A percentile compares a stretch with the other conserved stretches of the same genome.
These are phyloP conservation scores for Gambusia yucatana DNA, from an alignment of 2,797 vertebrate genomes.

Conservation along the genomic window DNA sequence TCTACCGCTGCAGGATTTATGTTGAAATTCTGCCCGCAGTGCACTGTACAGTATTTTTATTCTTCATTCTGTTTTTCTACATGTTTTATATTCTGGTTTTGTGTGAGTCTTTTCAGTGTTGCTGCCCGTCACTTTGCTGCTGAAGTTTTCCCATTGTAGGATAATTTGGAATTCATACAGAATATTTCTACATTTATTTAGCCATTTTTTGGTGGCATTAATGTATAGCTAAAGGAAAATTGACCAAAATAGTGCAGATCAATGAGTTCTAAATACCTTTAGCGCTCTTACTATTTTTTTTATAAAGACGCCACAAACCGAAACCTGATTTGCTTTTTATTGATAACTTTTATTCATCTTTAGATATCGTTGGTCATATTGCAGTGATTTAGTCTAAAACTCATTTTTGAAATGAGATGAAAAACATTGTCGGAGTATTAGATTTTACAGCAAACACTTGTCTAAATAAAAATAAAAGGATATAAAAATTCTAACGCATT, in stretches of 20 bases:
- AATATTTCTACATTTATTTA: not conserved
- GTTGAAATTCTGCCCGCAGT: no score
- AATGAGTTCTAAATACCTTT: not conserved
- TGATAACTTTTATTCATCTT: not conserved
- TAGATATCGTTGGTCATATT: not conserved
- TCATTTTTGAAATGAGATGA: not conserved
- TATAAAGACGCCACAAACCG: not conserved
- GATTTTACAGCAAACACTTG: not conserved
- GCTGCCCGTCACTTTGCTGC: no score
- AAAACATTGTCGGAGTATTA: not conserved
- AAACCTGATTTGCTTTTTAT: not conserved
- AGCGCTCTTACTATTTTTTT: not conserved
- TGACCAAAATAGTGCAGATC: not conserved
- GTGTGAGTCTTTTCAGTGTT: no score
- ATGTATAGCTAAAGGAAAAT: not conserved
- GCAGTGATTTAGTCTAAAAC: not conserved
- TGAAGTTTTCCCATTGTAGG: no score
- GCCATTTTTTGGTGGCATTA: not conserved
- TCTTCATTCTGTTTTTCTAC: no score
- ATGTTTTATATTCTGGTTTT: no score
- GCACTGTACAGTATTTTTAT: no score
- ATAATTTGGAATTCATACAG: no score
- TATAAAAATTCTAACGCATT: no score
- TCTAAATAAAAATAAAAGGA: not conserved
- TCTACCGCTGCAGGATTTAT: no score